Conservation (phyloP, 2,888 invertebrate genomes). For the Vesta saturnalis region DNA sequence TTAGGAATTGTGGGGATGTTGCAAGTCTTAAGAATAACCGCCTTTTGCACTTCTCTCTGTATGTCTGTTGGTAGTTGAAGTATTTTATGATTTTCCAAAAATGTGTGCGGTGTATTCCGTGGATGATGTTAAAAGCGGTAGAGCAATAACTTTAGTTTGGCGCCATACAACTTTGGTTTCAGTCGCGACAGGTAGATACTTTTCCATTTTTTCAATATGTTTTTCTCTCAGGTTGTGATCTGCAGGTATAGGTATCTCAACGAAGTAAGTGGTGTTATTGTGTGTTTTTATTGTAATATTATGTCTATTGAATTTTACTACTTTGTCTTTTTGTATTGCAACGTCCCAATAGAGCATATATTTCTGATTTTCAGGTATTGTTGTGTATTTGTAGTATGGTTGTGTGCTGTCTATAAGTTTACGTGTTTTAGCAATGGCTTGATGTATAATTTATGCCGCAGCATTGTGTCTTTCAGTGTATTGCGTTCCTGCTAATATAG, state of each 20-base stretch:
- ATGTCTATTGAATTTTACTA: background rate
- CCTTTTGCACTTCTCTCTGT: no score
- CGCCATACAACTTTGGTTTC: no score
- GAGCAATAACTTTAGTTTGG: no score
- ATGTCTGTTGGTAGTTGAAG: no score
- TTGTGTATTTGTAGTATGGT: no score
- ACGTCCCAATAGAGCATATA: background rate
- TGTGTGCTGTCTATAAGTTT: background rate
- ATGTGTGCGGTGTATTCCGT: no score
- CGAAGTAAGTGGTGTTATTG: background rate
- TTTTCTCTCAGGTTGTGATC: background rate
- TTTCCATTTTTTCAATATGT: no score
- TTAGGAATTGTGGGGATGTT: no score
- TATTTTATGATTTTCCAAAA: no score
- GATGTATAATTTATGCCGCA: slow-evolving; percentile 17
- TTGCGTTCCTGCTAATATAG: slow-evolving; percentile 17
- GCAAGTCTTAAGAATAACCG: no score
- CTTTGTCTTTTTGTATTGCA: background rate
- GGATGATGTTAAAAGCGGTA: no score
- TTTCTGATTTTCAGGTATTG: background rate
- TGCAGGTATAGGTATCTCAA: background rate
- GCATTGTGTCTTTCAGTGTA: slow-evolving; percentile 24
- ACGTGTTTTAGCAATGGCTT: background rate
- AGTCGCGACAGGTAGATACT: no score
- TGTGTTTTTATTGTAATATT: background rate